Base-by-base conservation (phyloP, 1,140 invertebrate genomes). In the Bombus sibiricus region DNA sequence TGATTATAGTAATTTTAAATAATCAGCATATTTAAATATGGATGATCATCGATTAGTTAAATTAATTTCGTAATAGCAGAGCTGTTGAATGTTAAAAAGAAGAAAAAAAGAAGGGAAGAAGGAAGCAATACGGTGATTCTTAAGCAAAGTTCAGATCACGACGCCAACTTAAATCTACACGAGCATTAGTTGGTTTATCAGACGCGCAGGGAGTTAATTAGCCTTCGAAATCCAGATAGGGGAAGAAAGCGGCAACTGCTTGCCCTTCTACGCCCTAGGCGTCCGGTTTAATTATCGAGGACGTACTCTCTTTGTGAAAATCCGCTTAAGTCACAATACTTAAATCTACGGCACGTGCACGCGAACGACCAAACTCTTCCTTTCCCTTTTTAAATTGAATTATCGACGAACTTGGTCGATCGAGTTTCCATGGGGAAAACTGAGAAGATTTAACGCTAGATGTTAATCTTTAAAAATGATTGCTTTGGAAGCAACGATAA, bases 151-250 rank as follows among this genome's bases (percentile, higher is more conserved):
- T 28, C 18, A 15, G 28, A 59, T 39, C 39, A 47, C 62, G 25
- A 15, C 15, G 41, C 10, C 8, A 75, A 74, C 34, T 57, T 83
- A 68, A 32, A 32, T 59, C 25, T 62, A 83, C 39, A 34, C 59
- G 62, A 41, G 62, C 57, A 78, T 47, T 59, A 69, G n/a, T 9
- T 59, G 57, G 47, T 77, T 86, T 82, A 86, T 86, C 39, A 64
- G 28, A 78, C 43, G 34, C 47, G 43, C 68, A 59, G 53, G n/a
- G 57, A 71, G 69, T 89, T 89, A 89, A 89, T 89, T 89, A 73
- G 71, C 25, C 28, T 32, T 59, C 41, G 69, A 32, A 68, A 59
- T 15, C 53, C 75, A 68, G 59, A 25, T 28, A 15, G 34, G 32
- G 69, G 80, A 89, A 80, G 15, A 83, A 89, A 83, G 53, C 59